Percentiles rank a stretch among this genome's conserved stretches.
Evolutionary conservation across 1,140 invertebrate genomes (phyloP).

Genomic region (Pogonognathellus flavescens): DNA sequence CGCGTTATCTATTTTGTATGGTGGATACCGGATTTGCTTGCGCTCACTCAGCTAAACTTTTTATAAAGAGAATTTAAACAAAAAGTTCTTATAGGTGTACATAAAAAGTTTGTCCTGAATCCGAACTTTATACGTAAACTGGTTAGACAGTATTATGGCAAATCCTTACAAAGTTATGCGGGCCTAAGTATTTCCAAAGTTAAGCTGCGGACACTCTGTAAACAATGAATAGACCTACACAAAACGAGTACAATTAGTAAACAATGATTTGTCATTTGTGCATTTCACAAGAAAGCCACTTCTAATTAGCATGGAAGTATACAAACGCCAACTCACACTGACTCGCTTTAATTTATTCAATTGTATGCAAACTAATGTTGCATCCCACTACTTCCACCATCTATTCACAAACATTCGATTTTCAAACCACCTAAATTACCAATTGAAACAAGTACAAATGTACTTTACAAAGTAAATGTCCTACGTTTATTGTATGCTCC

Average conservation of each 20-base stretch:
- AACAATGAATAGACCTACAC: conserved; percentile 31
- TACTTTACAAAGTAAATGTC: too few species aligned
- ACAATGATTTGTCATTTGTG: conserved; percentile 28
- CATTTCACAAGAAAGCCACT: conserved; percentile 11
- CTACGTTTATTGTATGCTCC: too few species aligned
- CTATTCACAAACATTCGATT: too few species aligned
- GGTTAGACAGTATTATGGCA: conserved; percentile 37
- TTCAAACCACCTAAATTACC: too few species aligned
- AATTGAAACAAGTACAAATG: too few species aligned
- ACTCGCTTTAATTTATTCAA: too few species aligned
- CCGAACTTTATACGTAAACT: conserved; percentile 34
- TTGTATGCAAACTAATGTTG: too few species aligned
- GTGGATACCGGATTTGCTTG: conserved; percentile 15
- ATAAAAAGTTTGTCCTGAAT: conserved; percentile 26
- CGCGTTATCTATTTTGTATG: conserved; percentile 27
- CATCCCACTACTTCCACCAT: too few species aligned
- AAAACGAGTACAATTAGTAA: conserved; percentile 22
- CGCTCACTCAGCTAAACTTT: conserved; percentile 22
- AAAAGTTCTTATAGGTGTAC: background rate
- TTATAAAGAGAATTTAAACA: conserved; percentile 48
- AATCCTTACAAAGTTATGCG: conserved; percentile 32
- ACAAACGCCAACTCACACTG: too few species aligned
- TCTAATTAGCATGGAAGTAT: conserved; percentile 1
- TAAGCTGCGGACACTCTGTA: conserved; percentile 40
- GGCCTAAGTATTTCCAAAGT: conserved; percentile 8